phyloP scores from a whole-genome alignment of 35 echinoderm and acorn worm species.

The Patiria miniata region DNA sequence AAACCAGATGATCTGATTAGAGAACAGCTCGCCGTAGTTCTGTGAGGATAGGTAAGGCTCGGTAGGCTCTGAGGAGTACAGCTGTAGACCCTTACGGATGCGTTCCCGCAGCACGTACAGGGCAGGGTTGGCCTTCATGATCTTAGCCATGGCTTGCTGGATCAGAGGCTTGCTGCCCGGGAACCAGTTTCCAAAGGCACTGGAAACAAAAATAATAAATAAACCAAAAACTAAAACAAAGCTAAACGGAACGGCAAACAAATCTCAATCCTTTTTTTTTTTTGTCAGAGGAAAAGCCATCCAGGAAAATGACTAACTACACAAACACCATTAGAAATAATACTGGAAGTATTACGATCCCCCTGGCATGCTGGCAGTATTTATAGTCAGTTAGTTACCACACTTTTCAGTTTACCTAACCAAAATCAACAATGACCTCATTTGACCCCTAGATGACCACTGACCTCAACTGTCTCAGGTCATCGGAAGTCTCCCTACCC shows the following conservation, averaged over 20 bases:
- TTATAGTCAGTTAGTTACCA: no score
- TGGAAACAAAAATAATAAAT: constrained; percentile 12
- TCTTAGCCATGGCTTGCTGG: constrained; percentile 97
- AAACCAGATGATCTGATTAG: constrained; percentile 99
- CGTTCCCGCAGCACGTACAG: constrained; percentile 95
- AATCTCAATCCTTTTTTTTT: background rate
- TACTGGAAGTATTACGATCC: no score
- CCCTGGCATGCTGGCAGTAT: no score
- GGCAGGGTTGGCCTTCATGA: constrained; percentile 97
- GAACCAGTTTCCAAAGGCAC: constrained; percentile 99
- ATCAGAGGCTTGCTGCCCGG: constrained; percentile 96
- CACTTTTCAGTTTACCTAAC: no score
- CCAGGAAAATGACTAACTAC: no score
- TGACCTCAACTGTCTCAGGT: no score
- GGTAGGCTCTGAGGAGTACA: constrained; percentile 97
- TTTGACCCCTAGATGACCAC: no score
- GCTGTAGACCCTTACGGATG: constrained; percentile 93
- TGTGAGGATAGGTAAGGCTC: constrained; percentile 98
- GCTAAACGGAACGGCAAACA: background rate
- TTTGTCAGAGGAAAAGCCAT: no score
- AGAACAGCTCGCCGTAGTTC: constrained; percentile 99
- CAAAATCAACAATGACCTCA: no score
- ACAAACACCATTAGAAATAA: no score
- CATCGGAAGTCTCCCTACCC: no score
- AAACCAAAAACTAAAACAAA: background rate